Evolutionary conservation across 2,888 invertebrate species (phyloP).

Genomic region (Mylabris sibirica): DNA sequence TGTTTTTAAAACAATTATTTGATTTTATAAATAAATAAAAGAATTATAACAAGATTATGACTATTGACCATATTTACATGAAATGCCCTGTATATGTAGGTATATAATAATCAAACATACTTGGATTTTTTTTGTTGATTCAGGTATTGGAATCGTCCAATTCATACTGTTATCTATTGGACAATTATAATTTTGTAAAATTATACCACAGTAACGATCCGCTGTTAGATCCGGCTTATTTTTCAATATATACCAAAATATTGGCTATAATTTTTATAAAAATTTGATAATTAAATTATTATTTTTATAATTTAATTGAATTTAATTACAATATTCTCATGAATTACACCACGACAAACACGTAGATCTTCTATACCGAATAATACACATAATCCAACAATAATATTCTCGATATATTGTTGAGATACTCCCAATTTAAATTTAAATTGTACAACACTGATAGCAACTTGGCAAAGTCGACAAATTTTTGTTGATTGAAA

Average conservation of each 20-base stretch:
- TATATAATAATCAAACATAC: neutral
- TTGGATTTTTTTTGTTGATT: constrained; percentile 20
- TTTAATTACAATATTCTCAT: constrained; percentile 36
- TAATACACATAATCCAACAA: constrained; percentile 22
- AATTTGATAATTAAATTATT: neutral
- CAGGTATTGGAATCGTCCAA: constrained; percentile 47
- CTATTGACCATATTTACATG: no score
- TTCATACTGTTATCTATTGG: constrained; percentile 28
- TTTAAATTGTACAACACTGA: constrained; percentile 32
- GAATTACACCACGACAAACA: constrained; percentile 40
- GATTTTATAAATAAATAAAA: no score
- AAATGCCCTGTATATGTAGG: no score
- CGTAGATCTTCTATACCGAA: constrained; percentile 34
- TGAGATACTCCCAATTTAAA: constrained; percentile 27
- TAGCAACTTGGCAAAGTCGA: constrained; percentile 19
- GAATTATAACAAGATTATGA: no score
- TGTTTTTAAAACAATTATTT: no score
- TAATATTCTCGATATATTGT: neutral
- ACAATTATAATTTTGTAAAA: constrained; percentile 62
- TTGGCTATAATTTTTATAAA: constrained; percentile 61
- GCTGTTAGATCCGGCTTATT: constrained; percentile 64
- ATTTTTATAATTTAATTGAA: neutral
- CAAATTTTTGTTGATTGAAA: neutral
- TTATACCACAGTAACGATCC: constrained; percentile 65
- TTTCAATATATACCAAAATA: constrained; percentile 67